Base-by-base conservation (phyloP, 2,113 vertebrate genomes). In the Ictalurus furcatus region DNA sequence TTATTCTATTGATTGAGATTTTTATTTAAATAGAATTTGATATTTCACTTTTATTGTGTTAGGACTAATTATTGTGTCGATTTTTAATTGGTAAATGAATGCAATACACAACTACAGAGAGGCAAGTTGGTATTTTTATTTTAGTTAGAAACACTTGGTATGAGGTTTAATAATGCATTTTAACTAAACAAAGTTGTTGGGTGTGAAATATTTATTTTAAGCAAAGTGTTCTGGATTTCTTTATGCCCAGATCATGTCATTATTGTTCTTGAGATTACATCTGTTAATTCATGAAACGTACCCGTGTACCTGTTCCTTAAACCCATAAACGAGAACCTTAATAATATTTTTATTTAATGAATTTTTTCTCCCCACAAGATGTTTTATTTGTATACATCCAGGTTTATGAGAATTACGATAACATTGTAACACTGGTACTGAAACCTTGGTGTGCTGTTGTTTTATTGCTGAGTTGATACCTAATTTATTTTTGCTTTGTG, bases 381-480 rank as follows among this genome's bases (percentile, higher is more conserved):
- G 16, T 28, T 79, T 65, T 79, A 79, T 84, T 80, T 90, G 65
- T 63, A 76, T 87, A 54, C 56, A 69, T 82, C 28, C 76, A 76
- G 28, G 17, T 54, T 52, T 52, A 83, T 87, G 79, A 84, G 71
- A 83, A 37, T 67, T 87, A 44, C 56, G 80, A 84, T 84, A 54
- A 59, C 78, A 14, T 2, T 65, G 11, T 69, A 67, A 34, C 59
- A 61, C 44, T 52, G 28, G 40, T 56, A 76, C 58, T 80, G 80
- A 65, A 59, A 48, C 71, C 8, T 88, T 48, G 80, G 86, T 92
- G 90, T 91, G 92, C 89, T 93, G 90, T 94, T 92, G 93, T 90
- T 91, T 88, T 85, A 86, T 89, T 69, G 34, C 14, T 56, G 78
- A 67, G 61, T 85, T 54, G 93, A 76, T 93, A 93, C 92, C 37